Percentiles rank a stretch among this genome's conserved stretches.
Conservation (phyloP, 2,797 vertebrate species). For the Trematomus bernacchii region DNA sequence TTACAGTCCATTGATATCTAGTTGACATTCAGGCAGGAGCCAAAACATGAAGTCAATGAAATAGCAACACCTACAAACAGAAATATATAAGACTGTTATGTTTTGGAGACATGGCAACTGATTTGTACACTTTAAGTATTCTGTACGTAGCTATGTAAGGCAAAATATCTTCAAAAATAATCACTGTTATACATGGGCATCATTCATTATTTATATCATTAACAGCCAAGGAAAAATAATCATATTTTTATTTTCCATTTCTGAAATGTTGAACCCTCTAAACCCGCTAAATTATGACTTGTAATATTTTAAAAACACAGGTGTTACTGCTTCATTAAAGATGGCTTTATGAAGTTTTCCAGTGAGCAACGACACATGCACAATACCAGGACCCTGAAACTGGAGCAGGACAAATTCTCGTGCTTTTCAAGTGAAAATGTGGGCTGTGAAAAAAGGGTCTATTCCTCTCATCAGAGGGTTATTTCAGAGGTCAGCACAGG, state of each 20-base stretch:
- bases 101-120: not conserved
- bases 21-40: constrained; percentile 33
- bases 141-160: not conserved
- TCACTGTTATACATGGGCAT: not conserved
- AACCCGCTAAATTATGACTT: constrained; percentile 1
- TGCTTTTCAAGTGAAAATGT: constrained; percentile 19
- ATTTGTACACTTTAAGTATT: too few relatives aligned
- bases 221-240: not conserved
- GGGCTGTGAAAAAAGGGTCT: not conserved
- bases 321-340: not conserved
- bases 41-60: constrained; percentile 5
- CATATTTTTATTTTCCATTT: not conserved
- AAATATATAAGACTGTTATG: not conserved
- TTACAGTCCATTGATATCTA: constrained; percentile 33
- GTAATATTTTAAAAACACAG: not conserved
- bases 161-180: constrained; percentile 23
- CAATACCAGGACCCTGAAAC: not conserved
- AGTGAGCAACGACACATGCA: not conserved
- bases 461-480: constrained; percentile 2
- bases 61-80: not conserved
- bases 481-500: constrained; percentile 11
- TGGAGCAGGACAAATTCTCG: not conserved
- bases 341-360: not conserved
- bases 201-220: constrained; percentile 27
- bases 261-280: not conserved